Conservation (phyloP, 2,888 invertebrate species). For the Zaprionus bogoriensis region DNA sequence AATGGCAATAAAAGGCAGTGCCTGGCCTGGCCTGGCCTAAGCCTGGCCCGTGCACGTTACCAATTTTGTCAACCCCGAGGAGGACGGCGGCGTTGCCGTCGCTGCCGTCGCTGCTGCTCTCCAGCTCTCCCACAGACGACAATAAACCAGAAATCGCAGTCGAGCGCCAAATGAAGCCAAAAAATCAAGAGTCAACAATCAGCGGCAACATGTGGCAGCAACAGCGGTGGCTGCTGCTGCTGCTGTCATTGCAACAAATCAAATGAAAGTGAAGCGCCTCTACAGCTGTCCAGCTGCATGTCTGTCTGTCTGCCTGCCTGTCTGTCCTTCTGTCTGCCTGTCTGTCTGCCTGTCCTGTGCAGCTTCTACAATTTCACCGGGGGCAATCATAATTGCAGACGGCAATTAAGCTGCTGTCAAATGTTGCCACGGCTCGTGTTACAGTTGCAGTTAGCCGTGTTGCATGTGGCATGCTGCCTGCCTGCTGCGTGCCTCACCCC, state of each 20-base stretch:
- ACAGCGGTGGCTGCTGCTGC: constrained; percentile 6
- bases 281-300: constrained; percentile 21
- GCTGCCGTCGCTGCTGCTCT: not conserved
- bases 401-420: constrained; percentile 75
- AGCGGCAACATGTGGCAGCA: constrained; percentile 40
- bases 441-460: constrained; percentile 65
- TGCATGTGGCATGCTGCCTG: constrained; percentile 45
- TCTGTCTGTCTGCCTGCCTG: not conserved
- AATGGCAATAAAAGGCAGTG: constrained; percentile 72
- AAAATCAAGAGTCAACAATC: constrained; percentile 36
- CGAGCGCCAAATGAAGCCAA: constrained; percentile 56
- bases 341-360: not conserved
- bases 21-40: constrained; percentile 20
- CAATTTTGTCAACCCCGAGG: constrained; percentile 68
- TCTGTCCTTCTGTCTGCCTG: constrained; percentile 4
- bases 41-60: too few species aligned
- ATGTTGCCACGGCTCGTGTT: constrained; percentile 66
- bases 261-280: constrained; percentile 67
- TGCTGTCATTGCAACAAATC: constrained; percentile 60
- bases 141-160: constrained; percentile 65
- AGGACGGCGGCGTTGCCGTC: constrained; percentile 5
- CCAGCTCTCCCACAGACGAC: constrained; percentile 37
- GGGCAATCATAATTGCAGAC: constrained; percentile 71
- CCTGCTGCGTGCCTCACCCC: constrained; percentile 28
- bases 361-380: constrained; percentile 64